Percentiles rank a stretch among this genome's conserved stretches.
phyloP scores from a whole-genome alignment of 2,888 invertebrate genomes.

The Ctenicera cuprea region DNA sequence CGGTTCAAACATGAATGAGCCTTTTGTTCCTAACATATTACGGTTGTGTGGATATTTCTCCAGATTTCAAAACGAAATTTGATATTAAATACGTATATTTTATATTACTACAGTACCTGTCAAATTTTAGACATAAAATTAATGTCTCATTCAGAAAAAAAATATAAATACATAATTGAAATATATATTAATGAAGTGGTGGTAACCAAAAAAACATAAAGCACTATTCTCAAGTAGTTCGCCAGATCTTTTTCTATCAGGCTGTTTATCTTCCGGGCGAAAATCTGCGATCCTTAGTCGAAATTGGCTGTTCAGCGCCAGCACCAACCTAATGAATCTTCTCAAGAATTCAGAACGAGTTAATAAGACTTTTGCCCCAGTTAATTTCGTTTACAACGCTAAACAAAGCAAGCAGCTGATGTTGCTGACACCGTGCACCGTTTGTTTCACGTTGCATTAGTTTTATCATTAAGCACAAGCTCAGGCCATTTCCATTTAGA shows the following conservation, averaged over 20 bases:
- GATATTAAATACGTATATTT: background rate
- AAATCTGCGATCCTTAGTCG: slow-evolving; percentile 9
- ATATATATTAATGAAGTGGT: no score
- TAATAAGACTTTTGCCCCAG: slow-evolving; percentile 40
- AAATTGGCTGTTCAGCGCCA: slow-evolving; percentile 32
- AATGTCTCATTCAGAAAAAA: no score
- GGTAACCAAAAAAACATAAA: background rate
- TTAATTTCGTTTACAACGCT: slow-evolving; percentile 32
- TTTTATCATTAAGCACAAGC: background rate
- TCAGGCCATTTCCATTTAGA: slow-evolving; percentile 10
- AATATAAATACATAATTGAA: no score
- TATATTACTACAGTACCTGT: no score
- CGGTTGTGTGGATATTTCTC: background rate
- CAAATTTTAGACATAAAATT: no score
- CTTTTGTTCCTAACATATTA: background rate
- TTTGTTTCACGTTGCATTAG: slow-evolving; percentile 22
- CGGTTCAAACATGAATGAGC: slow-evolving; percentile 1
- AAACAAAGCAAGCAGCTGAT: slow-evolving; percentile 15
- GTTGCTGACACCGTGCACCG: slow-evolving; percentile 18
- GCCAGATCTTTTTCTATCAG: slow-evolving; percentile 17
- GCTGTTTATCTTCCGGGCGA: background rate
- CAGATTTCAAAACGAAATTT: background rate
- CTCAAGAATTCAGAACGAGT: slow-evolving; percentile 31
- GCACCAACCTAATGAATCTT: slow-evolving; percentile 29
- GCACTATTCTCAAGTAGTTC: no score